These are phyloP conservation scores for Neocrepidodera transversa DNA, from an alignment of 2,888 invertebrate species.

Conservation along the genomic window DNA sequence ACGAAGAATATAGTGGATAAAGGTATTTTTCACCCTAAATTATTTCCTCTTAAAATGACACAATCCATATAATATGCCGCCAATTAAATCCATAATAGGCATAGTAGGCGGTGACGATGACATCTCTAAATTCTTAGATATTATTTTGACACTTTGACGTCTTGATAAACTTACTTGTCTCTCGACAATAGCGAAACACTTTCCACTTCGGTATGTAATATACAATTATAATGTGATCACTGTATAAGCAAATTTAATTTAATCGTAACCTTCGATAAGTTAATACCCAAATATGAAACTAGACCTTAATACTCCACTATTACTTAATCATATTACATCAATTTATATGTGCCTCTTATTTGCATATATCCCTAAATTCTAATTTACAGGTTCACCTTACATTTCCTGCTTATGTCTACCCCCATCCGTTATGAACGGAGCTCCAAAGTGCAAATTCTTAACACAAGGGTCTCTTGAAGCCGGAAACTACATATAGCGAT, in stretches of 20 bases:
- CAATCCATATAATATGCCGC: too few species aligned
- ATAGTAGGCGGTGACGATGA: too few species aligned
- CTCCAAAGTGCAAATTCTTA: conserved; percentile 27
- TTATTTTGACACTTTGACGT: too few species aligned
- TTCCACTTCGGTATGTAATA: too few species aligned
- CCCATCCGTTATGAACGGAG: conserved; percentile 24
- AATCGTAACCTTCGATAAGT: not conserved
- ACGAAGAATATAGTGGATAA: too few species aligned
- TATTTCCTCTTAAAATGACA: too few species aligned
- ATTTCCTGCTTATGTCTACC: conserved; percentile 23
- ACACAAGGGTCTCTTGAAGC: conserved; percentile 28
- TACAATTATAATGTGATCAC: too few species aligned
- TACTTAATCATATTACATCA: conserved; percentile 10
- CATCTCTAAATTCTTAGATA: too few species aligned
- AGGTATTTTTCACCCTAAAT: too few species aligned
- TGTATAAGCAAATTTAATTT: not conserved
- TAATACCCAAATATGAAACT: conserved; percentile 1
- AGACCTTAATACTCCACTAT: conserved; percentile 5
- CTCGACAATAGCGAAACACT: too few species aligned
- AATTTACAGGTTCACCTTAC: conserved; percentile 19
- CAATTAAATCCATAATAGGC: too few species aligned
- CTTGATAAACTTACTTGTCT: too few species aligned
- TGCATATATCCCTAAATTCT: conserved; percentile 8
- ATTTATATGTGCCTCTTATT: conserved; percentile 9
- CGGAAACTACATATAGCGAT: conserved; percentile 20